These are phyloP conservation scores for Dryocosmus kuriphilus DNA, from an alignment of 2,888 invertebrate genomes.

Conservation along the genomic window DNA sequence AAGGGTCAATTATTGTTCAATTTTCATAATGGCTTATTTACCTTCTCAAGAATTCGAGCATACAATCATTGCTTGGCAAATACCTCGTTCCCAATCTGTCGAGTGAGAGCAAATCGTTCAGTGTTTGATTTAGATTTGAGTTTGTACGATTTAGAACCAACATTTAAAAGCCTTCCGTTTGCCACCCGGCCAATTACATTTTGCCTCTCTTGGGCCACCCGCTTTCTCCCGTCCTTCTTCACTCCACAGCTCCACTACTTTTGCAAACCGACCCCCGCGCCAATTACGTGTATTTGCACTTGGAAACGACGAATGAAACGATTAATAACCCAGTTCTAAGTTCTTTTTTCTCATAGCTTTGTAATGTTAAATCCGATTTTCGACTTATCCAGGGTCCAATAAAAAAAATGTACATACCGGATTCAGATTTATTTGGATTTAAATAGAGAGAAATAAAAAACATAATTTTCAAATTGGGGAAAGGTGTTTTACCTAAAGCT, in stretches of 20 bases:
- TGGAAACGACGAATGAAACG: conserved; percentile 35
- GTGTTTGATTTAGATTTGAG: conserved; percentile 56
- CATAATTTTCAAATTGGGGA: no score
- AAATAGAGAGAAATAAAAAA: no score
- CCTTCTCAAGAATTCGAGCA: conserved; percentile 44
- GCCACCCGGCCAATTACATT: conserved; percentile 70
- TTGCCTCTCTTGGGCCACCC: conserved; percentile 52
- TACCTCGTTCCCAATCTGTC: conserved; percentile 64
- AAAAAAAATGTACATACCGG: background rate
- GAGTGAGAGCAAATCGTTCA: conserved; percentile 61
- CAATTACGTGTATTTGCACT: conserved; percentile 46
- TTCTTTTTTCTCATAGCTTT: background rate
- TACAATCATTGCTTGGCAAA: conserved; percentile 65
- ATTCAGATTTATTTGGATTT: no score
- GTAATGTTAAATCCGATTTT: conserved; percentile 11
- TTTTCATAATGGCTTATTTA: conserved; percentile 2
- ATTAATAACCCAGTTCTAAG: conserved; percentile 12
- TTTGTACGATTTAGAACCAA: conserved; percentile 51
- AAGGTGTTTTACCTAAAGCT: conserved; percentile 81
- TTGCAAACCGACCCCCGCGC: conserved; percentile 37
- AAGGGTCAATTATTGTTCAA: background rate
- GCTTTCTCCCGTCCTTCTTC: conserved; percentile 50
- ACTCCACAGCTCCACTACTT: conserved; percentile 18
- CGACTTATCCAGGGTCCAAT: background rate
- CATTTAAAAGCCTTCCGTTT: conserved; percentile 56